Conservation (phyloP, 2,888 invertebrate genomes). For the Pseudanteris insignis region DNA sequence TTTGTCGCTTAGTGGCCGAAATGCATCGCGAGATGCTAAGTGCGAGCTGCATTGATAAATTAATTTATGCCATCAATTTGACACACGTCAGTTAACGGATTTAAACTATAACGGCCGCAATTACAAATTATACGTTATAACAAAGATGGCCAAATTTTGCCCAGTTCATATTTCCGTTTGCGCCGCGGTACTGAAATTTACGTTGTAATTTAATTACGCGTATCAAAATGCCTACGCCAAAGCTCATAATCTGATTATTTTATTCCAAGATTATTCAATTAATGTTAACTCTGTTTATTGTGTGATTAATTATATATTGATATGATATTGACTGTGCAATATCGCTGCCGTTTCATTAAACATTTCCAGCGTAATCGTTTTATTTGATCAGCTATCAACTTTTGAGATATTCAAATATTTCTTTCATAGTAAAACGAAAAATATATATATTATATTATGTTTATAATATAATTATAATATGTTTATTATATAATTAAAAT, state of each 20-base stretch:
- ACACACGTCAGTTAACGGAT: conserved; percentile 23
- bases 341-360: no score
- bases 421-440: no score
- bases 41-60: conserved; percentile 20
- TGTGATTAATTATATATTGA: no score
- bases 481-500: no score
- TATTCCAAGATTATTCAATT: conserved; percentile 3
- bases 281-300: conserved; percentile 5
- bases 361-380: no score
- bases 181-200: conserved; percentile 3
- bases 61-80: conserved; percentile 32
- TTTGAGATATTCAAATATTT: no score
- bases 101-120: conserved; percentile 10
- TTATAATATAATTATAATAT: no score
- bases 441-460: no score
- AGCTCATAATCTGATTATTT: conserved; percentile 7
- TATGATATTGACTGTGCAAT: no score
- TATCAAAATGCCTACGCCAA: conserved; percentile 5
- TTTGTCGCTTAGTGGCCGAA: neutral
- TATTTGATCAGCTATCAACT: no score
- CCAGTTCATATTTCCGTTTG: neutral
- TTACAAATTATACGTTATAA: conserved; percentile 26
- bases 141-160: conserved; percentile 8
- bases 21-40: conserved; percentile 9
- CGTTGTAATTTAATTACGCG: conserved; percentile 16